Percentiles rank a stretch among this genome's conserved stretches.
These are phyloP conservation scores for Rattus rattus DNA, from an alignment of 2,113 vertebrate genomes.

Conservation along the genomic window DNA sequence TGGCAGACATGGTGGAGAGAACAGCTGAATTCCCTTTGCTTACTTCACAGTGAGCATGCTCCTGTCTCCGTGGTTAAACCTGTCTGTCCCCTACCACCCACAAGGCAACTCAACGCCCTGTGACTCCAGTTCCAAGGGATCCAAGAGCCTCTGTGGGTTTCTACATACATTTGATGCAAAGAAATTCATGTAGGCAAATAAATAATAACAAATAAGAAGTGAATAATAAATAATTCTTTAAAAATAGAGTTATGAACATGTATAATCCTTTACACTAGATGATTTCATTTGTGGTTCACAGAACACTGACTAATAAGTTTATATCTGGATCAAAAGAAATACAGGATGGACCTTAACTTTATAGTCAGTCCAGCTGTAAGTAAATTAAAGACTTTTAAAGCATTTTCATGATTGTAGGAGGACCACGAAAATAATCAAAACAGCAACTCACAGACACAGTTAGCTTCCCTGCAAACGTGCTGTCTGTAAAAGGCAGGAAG, in stretches of 20 bases:
- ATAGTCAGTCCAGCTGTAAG: not conserved
- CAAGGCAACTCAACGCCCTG: not conserved
- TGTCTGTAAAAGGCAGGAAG: not conserved
- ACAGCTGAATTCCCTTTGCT: not conserved
- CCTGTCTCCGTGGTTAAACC: not conserved
- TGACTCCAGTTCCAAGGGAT: not conserved
- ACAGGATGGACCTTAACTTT: not conserved
- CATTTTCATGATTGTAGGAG: not conserved
- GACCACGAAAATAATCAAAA: slow-evolving; percentile 31
- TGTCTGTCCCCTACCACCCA: not conserved
- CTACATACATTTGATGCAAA: not conserved
- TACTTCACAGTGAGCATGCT: not conserved
- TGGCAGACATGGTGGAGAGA: not conserved
- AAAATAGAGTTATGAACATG: not conserved
- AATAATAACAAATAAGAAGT: not conserved
- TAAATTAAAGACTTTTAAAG: not conserved
- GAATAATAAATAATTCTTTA: not conserved
- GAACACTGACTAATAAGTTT: not conserved
- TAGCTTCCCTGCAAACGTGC: not conserved
- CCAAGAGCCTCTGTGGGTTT: too few relatives aligned
- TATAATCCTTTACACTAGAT: not conserved
- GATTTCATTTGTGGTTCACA: not conserved
- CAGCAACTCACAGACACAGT: not conserved
- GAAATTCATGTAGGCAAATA: not conserved
- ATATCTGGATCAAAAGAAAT: slow-evolving; percentile 11